Base-by-base conservation (phyloP, 35 echinoderm and acorn worm species). In the Hemicentrotus pulcherrimus region DNA sequence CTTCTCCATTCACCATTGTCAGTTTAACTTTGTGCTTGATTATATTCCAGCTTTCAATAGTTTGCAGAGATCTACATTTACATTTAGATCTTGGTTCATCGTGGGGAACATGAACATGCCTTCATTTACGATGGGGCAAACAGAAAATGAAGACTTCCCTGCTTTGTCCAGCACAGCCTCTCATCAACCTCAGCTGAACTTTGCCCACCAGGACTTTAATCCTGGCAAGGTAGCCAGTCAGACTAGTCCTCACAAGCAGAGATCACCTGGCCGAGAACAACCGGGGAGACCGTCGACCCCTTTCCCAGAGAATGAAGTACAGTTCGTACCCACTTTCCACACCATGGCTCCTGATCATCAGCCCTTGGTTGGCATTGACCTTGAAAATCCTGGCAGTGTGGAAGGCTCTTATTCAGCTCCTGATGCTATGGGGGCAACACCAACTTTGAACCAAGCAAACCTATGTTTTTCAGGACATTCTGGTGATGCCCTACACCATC, bases 261-360 rank as follows among this genome's bases (percentile, higher is more conserved):
- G 15, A 33, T 90, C 88, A 3, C 32, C 88, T 6, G 14, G 32
- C 19, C 8, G 46, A 58, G 91, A 93, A 16, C 91, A 93, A 31
- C 28, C 91, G 2, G 91, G 46, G 11, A 93, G 91, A n/a, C 91
- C 91, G 16, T 93, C 91, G n/a, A 93, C 91, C 46, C 91, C 91
- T 58, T 93, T 93, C 48, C 91, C 91, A 31, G 91, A 93, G 48
- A 93, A 93, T 48, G 91, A 93, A 93, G 47, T 93, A 33, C 91
- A 93, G 46, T 93, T 93, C 31, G 32, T 93, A 31, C 45, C 46
- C 10, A 93, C 32, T 58, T 31, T 11, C 46, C 50, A 58, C 41
- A 47, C 46, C 46, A 47, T 47, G 46, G 30, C n/a, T 93, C 45
- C 91, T 31, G 48, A 93, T 48, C 65, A 93, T 24, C 65, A 10